Evolutionary conservation across 1,140 invertebrate genomes (phyloP).

Genomic region (Papilio dardanus): DNA sequence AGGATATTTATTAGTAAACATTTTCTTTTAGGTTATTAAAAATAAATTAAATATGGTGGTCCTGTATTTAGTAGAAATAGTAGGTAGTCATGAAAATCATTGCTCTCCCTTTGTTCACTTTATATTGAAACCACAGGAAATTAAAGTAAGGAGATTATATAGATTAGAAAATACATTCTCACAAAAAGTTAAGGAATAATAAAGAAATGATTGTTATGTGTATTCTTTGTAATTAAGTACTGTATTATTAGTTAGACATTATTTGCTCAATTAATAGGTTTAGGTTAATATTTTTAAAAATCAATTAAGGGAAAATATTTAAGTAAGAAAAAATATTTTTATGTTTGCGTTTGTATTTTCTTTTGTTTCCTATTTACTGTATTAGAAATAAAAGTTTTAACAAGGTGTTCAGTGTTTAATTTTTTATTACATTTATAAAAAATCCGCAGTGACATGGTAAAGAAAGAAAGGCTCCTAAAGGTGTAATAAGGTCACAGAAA

Average conservation of each 20-base stretch:
- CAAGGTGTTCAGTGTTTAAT: not conserved
- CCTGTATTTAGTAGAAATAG: not conserved
- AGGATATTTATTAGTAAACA: conserved; percentile 38
- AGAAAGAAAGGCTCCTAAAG: not conserved
- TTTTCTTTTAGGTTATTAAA: conserved; percentile 24
- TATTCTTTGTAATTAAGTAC: too few species aligned
- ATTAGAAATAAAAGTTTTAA: not conserved
- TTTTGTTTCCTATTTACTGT: not conserved
- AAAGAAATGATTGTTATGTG: too few species aligned
- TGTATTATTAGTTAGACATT: not conserved
- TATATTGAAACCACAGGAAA: too few species aligned
- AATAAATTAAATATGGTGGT: not conserved
- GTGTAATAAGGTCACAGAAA: too few species aligned
- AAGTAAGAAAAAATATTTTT: not conserved
- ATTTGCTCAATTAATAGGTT: not conserved
- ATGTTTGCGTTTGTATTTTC: too few species aligned
- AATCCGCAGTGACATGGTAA: not conserved
- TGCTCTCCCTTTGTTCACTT: too few species aligned
- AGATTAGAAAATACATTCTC: too few species aligned
- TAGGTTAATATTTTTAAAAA: not conserved
- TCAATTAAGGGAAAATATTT: not conserved
- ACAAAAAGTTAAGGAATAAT: too few species aligned
- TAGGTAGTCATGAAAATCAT: not conserved
- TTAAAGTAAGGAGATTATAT: too few species aligned
- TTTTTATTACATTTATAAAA: not conserved